These are phyloP conservation scores for Pseudopleuronectes americanus DNA, from an alignment of 2,797 vertebrate genomes.

Conservation along the genomic window DNA sequence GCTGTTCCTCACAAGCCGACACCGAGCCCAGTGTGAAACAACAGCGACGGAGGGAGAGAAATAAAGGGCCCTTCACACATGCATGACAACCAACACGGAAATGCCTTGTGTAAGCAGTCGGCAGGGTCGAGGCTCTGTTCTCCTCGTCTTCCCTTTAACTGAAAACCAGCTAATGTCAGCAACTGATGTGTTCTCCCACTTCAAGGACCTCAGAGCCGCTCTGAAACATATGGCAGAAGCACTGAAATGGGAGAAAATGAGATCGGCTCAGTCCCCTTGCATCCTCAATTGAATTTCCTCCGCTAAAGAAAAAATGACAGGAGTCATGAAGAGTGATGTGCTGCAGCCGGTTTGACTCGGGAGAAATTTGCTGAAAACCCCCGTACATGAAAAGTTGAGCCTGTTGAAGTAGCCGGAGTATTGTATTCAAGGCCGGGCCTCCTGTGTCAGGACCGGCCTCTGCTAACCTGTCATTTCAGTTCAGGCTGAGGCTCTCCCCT, in stretches of 20 bases:
- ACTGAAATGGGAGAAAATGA: slow-evolving; percentile 51
- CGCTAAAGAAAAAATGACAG: background rate
- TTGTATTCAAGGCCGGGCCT: slow-evolving; percentile 48
- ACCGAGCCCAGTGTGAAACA: slow-evolving; percentile 60
- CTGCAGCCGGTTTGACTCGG: slow-evolving; percentile 28
- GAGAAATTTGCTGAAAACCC: slow-evolving; percentile 48
- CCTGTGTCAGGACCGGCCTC: slow-evolving; percentile 57
- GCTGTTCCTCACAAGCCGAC: slow-evolving; percentile 71
- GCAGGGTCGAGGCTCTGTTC: slow-evolving; percentile 45
- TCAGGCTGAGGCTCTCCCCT: slow-evolving; percentile 53
- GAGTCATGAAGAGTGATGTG: slow-evolving; percentile 25
- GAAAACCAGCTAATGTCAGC: slow-evolving; percentile 69
- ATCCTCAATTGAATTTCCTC: slow-evolving; percentile 42
- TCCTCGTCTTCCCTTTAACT: slow-evolving; percentile 38
- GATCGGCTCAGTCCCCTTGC: slow-evolving; percentile 39
- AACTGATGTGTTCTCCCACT: slow-evolving; percentile 65
- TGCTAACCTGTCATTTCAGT: slow-evolving; percentile 71
- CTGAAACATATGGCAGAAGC: slow-evolving; percentile 61
- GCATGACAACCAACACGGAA: slow-evolving; percentile 70
- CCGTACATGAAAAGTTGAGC: slow-evolving; percentile 40
- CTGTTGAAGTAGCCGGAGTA: slow-evolving; percentile 6
- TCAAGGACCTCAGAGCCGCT: slow-evolving; percentile 47
- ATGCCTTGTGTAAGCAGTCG: slow-evolving; percentile 73
- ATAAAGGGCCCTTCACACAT: slow-evolving; percentile 50
- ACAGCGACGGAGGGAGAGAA: slow-evolving; percentile 30